Evolutionary conservation across 2,888 invertebrate species (phyloP).

Genomic region (Rotaria magnacalcarata): DNA sequence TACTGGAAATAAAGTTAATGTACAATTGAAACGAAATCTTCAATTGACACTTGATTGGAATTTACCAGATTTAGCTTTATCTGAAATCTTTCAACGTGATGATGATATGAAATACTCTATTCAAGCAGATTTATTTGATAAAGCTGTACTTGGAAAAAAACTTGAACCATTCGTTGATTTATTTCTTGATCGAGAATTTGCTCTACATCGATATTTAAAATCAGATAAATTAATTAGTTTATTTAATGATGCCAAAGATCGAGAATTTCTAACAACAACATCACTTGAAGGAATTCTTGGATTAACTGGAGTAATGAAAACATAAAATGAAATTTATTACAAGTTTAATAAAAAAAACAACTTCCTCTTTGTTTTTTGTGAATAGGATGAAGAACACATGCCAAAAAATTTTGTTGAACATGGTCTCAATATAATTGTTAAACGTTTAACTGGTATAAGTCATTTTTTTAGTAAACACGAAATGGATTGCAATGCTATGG

Average conservation of each 20-base stretch:
- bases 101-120: slow-evolving; percentile 38
- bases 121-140: slow-evolving; percentile 53
- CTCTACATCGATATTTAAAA: slow-evolving; percentile 55
- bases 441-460: slow-evolving; percentile 26
- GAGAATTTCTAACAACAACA: slow-evolving; percentile 56
- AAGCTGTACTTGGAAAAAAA: slow-evolving; percentile 54
- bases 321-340: too few relatives aligned
- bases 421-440: slow-evolving; percentile 1
- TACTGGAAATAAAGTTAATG: slow-evolving; percentile 47
- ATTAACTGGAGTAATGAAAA: slow-evolving; percentile 48
- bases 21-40: slow-evolving; percentile 54
- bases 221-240: slow-evolving; percentile 47
- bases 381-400: slow-evolving; percentile 34
- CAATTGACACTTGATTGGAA: slow-evolving; percentile 59
- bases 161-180: slow-evolving; percentile 59
- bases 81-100: slow-evolving; percentile 52
- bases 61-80: slow-evolving; percentile 55
- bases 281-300: slow-evolving; percentile 56
- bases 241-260: slow-evolving; percentile 53
- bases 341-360: not conserved
- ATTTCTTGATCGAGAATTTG: slow-evolving; percentile 57
- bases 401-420: slow-evolving; percentile 37
- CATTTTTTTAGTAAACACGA: slow-evolving; percentile 36
- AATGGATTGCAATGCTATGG: slow-evolving; percentile 37
- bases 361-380: not conserved